Conservation (phyloP, 2,113 vertebrate genomes). For the Himantopus leucocephalus region DNA sequence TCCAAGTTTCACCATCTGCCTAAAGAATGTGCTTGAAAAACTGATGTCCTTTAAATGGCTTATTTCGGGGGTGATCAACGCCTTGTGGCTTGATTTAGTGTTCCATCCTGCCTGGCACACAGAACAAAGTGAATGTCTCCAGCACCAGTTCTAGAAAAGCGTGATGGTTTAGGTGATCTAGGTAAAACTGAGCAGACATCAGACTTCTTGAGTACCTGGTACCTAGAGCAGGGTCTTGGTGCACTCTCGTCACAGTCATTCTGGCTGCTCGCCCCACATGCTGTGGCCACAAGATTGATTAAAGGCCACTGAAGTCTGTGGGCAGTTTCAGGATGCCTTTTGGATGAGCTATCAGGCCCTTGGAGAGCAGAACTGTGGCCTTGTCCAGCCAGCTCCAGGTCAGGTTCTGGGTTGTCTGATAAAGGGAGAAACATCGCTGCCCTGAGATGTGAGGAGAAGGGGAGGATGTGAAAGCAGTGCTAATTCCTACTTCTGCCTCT, state of each 20-base stretch:
- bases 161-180: not conserved
- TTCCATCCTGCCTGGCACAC: not conserved
- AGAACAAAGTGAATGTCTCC: not conserved
- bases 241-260: not conserved
- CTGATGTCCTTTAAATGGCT: not conserved
- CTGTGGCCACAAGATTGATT: not conserved
- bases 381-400: not conserved
- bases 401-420: not conserved
- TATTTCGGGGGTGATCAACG: not conserved
- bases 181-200: not conserved
- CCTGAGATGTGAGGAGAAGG: not conserved
- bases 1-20: not conserved
- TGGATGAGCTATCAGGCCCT: not conserved
- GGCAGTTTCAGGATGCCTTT: not conserved
- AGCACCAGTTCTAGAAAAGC: not conserved
- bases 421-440: not conserved
- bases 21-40: not conserved
- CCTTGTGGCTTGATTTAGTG: not conserved
- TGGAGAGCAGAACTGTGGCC: not conserved
- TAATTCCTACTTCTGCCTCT: conserved; percentile 33
- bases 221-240: not conserved
- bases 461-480: conserved; percentile 19
- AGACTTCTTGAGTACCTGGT: not conserved
- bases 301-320: not conserved
- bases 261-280: not conserved